These are phyloP conservation scores for Pseudopleuronectes americanus DNA, from an alignment of 2,797 vertebrate genomes.

Conservation along the genomic window DNA sequence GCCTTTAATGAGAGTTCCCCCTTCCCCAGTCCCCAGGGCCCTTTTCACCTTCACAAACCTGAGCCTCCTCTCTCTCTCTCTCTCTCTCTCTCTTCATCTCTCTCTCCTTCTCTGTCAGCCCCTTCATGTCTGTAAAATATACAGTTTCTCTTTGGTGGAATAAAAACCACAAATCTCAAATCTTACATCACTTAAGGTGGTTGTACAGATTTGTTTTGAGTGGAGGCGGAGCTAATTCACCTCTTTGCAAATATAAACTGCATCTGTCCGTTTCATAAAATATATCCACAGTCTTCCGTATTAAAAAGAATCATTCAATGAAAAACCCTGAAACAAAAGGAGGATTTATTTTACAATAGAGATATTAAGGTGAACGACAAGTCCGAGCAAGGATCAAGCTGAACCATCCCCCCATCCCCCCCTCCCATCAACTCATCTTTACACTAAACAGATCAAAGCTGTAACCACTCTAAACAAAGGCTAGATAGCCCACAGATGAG, in stretches of 20 bases:
- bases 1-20: conserved; percentile 71
- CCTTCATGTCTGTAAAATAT: conserved; percentile 50
- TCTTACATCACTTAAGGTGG: conserved; percentile 12
- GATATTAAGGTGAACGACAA: conserved; percentile 25
- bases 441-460: conserved; percentile 71
- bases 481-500: conserved; percentile 73
- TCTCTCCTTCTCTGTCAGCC: conserved; percentile 7
- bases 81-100: conserved; percentile 20
- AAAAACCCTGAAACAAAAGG: neutral
- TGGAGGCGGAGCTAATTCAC: conserved; percentile 5
- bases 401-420: conserved; percentile 4
- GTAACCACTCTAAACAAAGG: conserved; percentile 70
- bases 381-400: conserved; percentile 44
- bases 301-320: neutral
- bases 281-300: neutral
- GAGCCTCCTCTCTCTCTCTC: conserved; percentile 26
- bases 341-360: conserved; percentile 2
- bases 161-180: conserved; percentile 39
- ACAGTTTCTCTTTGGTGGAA: conserved; percentile 58
- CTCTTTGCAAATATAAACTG: conserved; percentile 3
- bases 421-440: conserved; percentile 53
- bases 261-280: conserved; percentile 11
- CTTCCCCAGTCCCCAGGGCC: conserved; percentile 54
- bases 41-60: conserved; percentile 74
- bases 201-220: conserved; percentile 28